Evolutionary conservation across 1,140 invertebrate species (phyloP).

Genomic region (Ips typographus): DNA sequence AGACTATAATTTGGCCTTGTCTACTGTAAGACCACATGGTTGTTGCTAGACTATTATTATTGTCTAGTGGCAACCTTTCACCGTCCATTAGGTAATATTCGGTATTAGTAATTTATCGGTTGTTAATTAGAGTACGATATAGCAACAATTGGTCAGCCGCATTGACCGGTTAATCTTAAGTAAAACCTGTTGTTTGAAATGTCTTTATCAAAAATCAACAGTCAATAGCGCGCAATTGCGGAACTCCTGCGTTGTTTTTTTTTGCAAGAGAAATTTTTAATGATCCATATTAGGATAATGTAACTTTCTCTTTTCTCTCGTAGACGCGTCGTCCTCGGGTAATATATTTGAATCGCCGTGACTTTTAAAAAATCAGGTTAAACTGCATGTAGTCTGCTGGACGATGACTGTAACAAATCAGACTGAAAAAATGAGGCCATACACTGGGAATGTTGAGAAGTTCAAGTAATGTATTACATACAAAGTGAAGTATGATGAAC

Average conservation of each 20-base stretch:
- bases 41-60: slow-evolving; percentile 1
- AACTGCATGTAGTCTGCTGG: not conserved
- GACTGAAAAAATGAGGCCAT: too few relatives aligned
- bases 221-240: too few relatives aligned
- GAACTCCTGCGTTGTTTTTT: not conserved
- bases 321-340: not conserved
- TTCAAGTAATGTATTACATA: too few relatives aligned
- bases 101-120: not conserved
- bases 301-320: slow-evolving; percentile 12
- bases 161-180: too few relatives aligned
- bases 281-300: slow-evolving; percentile 5
- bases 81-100: slow-evolving; percentile 4
- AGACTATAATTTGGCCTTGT: not conserved
- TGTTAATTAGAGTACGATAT: not conserved
- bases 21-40: not conserved
- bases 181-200: too few relatives aligned
- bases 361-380: slow-evolving; percentile 2
- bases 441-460: too few relatives aligned
- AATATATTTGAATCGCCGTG: not conserved
- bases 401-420: too few relatives aligned
- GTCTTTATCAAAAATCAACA: too few relatives aligned
- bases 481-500: too few relatives aligned
- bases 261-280: slow-evolving; percentile 14
- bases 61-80: not conserved
- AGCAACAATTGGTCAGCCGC: too few relatives aligned